A percentile compares a stretch with the other conserved stretches of the same genome.
Evolutionary conservation across 2,797 vertebrate species (phyloP).

Genomic region (Typhlichthys eigenmanni): DNA sequence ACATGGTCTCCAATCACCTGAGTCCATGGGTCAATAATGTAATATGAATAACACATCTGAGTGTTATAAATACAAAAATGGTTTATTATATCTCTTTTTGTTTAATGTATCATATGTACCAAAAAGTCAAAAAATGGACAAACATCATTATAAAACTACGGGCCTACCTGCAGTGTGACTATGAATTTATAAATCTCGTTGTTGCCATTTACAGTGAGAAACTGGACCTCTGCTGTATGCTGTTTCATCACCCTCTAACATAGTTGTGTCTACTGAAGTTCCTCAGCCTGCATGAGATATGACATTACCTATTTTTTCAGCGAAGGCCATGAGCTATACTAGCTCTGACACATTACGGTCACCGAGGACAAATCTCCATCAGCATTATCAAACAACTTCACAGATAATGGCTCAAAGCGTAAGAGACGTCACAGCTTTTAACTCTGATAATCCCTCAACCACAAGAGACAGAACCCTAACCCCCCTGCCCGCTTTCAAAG

Average conservation of each 20-base stretch:
- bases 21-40: slow-evolving; percentile 10
- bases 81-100: too few relatives aligned
- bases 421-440: slow-evolving; percentile 60
- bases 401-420: slow-evolving; percentile 68
- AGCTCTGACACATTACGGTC: slow-evolving; percentile 37
- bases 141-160: too few relatives aligned
- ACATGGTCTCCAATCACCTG: slow-evolving; percentile 8
- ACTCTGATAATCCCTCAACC: slow-evolving; percentile 62
- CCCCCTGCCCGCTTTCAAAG: slow-evolving; percentile 34
- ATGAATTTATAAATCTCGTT: too few relatives aligned
- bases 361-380: slow-evolving; percentile 50
- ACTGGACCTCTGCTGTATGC: slow-evolving; percentile 8
- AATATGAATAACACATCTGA: slow-evolving; percentile 14
- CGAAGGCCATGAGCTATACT: slow-evolving; percentile 1
- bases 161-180: too few relatives aligned
- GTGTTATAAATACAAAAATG: too few relatives aligned
- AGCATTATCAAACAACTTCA: slow-evolving; percentile 60
- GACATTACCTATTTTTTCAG: background rate
- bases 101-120: too few relatives aligned
- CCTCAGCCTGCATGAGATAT: slow-evolving; percentile 35
- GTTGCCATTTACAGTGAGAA: background rate
- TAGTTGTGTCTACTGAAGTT: slow-evolving; percentile 17
- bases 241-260: slow-evolving; percentile 1
- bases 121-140: too few relatives aligned
- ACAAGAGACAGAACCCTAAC: slow-evolving; percentile 44